phyloP scores from a whole-genome alignment of 2,113 vertebrate genomes.

The Poicephalus meyeri region DNA sequence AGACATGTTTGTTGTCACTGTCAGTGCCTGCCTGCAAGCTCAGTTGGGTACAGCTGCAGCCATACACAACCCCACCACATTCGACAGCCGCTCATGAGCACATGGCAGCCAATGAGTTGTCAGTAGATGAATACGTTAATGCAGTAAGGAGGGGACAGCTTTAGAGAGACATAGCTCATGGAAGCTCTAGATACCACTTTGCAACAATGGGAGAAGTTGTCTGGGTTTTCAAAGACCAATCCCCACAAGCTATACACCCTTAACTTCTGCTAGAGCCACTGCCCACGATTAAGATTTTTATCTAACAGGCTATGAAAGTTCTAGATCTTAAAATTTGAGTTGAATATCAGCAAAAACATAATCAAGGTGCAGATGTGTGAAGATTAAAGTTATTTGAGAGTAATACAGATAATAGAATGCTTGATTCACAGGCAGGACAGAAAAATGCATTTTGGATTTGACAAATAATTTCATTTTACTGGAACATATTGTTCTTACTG shows the following conservation, averaged over 20 bases:
- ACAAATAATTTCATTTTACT: not conserved
- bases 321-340: not conserved
- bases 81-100: not conserved
- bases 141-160: not conserved
- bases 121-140: not conserved
- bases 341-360: not conserved
- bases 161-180: not conserved
- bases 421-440: not conserved
- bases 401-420: not conserved
- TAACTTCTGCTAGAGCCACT: not conserved
- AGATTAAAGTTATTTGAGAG: not conserved
- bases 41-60: not conserved
- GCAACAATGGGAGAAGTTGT: not conserved
- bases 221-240: not conserved
- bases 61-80: not conserved
- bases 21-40: not conserved
- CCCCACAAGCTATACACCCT: not conserved
- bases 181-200: not conserved
- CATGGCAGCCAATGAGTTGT: not conserved
- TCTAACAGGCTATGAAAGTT: not conserved
- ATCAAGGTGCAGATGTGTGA: not conserved
- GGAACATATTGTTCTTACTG: not conserved
- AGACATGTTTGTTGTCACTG: fast-evolving
- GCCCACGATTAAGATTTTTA: not conserved
- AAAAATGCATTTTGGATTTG: not conserved